Conservation (phyloP, 2,888 invertebrate genomes). For the Parnassius apollo region DNA sequence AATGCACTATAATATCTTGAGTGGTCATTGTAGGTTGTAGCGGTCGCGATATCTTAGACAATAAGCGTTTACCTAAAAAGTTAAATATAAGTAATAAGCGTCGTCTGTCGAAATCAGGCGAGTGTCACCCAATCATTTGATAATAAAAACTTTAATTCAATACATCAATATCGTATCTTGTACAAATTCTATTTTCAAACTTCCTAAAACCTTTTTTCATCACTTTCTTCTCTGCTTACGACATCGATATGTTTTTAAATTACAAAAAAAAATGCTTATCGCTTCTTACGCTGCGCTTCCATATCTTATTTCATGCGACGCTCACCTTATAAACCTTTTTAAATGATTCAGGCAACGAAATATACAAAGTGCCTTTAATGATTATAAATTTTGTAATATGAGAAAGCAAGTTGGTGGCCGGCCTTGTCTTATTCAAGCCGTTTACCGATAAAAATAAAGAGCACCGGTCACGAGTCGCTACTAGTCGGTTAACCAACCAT, state of each 20-base stretch:
- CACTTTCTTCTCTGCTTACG: too few species aligned
- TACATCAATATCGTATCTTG: too few species aligned
- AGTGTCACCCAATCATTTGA: too few species aligned
- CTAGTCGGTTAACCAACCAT: not conserved
- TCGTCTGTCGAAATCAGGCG: too few species aligned
- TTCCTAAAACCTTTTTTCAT: too few species aligned
- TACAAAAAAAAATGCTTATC: not conserved
- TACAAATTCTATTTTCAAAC: too few species aligned
- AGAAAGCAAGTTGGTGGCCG: slow-evolving; percentile 15
- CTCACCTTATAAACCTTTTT: not conserved
- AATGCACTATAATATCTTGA: too few species aligned
- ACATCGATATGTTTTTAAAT: not conserved
- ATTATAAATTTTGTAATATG: slow-evolving; percentile 14
- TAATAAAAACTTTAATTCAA: too few species aligned
- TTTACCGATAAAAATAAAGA: slow-evolving; percentile 17
- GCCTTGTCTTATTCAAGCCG: slow-evolving; percentile 23
- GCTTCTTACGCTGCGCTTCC: not conserved
- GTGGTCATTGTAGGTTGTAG: too few species aligned
- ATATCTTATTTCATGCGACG: not conserved
- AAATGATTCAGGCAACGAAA: not conserved
- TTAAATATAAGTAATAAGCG: too few species aligned
- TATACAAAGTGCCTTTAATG: slow-evolving; percentile 5
- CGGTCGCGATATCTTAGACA: too few species aligned
- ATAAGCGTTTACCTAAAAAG: too few species aligned
- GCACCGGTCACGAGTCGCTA: slow-evolving; percentile 14